These are phyloP conservation scores for Lepisosteus osseus DNA, from an alignment of 2,113 vertebrate genomes.

Conservation along the genomic window DNA sequence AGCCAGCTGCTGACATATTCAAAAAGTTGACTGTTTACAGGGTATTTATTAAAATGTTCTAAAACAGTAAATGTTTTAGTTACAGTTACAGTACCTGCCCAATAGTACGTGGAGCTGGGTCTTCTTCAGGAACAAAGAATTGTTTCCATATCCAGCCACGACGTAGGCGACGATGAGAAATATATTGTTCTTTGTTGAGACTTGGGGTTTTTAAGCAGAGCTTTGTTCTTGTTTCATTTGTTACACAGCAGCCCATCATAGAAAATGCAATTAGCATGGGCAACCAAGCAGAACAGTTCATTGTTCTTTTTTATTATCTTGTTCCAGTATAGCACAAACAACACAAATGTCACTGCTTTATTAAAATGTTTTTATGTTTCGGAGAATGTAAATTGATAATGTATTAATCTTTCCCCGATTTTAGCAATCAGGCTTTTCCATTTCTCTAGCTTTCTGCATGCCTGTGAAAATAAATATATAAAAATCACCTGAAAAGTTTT, in stretches of 20 bases:
- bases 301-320: slow-evolving; percentile 44
- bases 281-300: slow-evolving; percentile 50
- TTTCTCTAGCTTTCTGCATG: slow-evolving; percentile 31
- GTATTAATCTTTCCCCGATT: slow-evolving; percentile 9
- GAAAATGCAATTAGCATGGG: slow-evolving; percentile 46
- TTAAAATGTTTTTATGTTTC: slow-evolving; percentile 42
- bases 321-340: slow-evolving; percentile 30
- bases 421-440: slow-evolving; percentile 7
- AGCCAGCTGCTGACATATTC: too few species aligned
- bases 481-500: background rate
- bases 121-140: slow-evolving; percentile 78
- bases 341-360: slow-evolving; percentile 22
- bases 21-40: too few species aligned
- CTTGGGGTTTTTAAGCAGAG: slow-evolving; percentile 33
- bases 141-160: slow-evolving; percentile 82
- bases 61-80: too few species aligned
- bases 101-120: slow-evolving; percentile 54
- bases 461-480: slow-evolving; percentile 38
- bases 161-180: slow-evolving; percentile 59
- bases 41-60: too few species aligned
- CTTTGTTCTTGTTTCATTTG: slow-evolving; percentile 34
- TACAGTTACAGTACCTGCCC: slow-evolving; percentile 74
- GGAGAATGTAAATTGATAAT: slow-evolving; percentile 27
- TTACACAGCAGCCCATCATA: slow-evolving; percentile 50
- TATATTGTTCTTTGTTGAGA: slow-evolving; percentile 10